Conservation (phyloP, 2,888 invertebrate species). For the Alviniconcha strummeri region DNA sequence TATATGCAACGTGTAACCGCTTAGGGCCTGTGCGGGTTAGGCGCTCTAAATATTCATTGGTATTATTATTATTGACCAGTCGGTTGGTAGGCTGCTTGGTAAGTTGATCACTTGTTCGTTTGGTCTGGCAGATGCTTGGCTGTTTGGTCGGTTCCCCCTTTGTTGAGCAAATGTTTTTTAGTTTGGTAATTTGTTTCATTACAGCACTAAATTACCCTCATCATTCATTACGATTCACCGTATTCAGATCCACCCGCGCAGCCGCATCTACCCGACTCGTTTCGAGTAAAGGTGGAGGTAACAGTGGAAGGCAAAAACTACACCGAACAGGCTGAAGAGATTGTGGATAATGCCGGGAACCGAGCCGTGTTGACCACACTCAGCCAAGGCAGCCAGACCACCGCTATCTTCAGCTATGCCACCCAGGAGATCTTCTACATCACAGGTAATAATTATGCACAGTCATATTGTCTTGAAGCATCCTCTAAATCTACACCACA, state of each 20-base stretch:
- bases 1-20: too few relatives aligned
- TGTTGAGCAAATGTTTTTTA: too few relatives aligned
- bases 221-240: too few relatives aligned
- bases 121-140: background rate
- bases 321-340: constrained; percentile 38
- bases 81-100: background rate
- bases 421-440: constrained; percentile 40
- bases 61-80: background rate
- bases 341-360: constrained; percentile 34
- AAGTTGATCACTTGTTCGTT: background rate
- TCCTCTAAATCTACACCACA: too few relatives aligned
- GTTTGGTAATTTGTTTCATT: too few relatives aligned
- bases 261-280: constrained; percentile 25
- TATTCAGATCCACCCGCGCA: background rate
- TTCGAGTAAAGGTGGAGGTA: constrained; percentile 35
- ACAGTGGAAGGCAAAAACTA: constrained; percentile 29
- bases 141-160: background rate
- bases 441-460: background rate
- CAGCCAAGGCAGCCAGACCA: constrained; percentile 25
- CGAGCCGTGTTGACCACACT: constrained; percentile 4
- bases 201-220: too few relatives aligned
- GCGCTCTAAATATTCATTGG: too few relatives aligned
- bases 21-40: too few relatives aligned
- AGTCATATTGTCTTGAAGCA: too few relatives aligned
- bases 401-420: constrained; percentile 31